These are phyloP conservation scores for Drosophila lutescens DNA, from an alignment of 2,888 invertebrate genomes.

Conservation along the genomic window DNA sequence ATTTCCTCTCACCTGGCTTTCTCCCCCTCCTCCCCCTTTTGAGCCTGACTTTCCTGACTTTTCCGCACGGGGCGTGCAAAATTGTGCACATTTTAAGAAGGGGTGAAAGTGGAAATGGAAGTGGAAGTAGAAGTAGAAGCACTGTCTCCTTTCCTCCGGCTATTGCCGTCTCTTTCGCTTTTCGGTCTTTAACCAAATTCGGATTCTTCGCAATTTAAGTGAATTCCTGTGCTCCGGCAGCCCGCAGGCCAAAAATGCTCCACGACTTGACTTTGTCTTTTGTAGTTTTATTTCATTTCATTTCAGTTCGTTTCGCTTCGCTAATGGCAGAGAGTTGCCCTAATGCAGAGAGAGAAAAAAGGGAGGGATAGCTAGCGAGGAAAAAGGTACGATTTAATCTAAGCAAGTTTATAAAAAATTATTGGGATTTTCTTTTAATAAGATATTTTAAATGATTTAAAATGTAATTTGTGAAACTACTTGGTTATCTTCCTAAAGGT, in stretches of 20 bases:
- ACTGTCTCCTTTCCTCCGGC: background rate
- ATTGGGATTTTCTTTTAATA: too few species aligned
- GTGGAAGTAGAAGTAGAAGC: background rate
- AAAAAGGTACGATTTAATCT: too few species aligned
- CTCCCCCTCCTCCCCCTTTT: background rate
- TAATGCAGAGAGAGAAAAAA: background rate
- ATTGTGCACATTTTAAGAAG: constrained; percentile 29
- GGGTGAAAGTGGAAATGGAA: background rate
- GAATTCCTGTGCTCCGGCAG: constrained; percentile 50
- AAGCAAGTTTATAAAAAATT: too few species aligned
- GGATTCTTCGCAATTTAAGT: constrained; percentile 63
- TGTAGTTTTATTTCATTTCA: constrained; percentile 40
- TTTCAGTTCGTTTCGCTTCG: constrained; percentile 38
- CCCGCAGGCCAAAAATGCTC: constrained; percentile 30
- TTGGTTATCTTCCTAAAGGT: too few species aligned
- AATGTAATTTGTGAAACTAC: too few species aligned
- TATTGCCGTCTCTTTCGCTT: background rate
- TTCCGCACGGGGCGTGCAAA: constrained; percentile 27
- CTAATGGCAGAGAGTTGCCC: constrained; percentile 35
- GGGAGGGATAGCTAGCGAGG: too few species aligned
- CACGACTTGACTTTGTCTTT: constrained; percentile 48
- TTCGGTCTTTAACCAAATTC: constrained; percentile 48
- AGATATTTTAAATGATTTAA: too few species aligned
- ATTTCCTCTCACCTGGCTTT: constrained; percentile 7
- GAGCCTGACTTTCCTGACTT: constrained; percentile 1